Percentiles rank a stretch among this genome's conserved stretches.
Conservation (phyloP, 1,140 invertebrate genomes). For the Artemia franciscana region DNA sequence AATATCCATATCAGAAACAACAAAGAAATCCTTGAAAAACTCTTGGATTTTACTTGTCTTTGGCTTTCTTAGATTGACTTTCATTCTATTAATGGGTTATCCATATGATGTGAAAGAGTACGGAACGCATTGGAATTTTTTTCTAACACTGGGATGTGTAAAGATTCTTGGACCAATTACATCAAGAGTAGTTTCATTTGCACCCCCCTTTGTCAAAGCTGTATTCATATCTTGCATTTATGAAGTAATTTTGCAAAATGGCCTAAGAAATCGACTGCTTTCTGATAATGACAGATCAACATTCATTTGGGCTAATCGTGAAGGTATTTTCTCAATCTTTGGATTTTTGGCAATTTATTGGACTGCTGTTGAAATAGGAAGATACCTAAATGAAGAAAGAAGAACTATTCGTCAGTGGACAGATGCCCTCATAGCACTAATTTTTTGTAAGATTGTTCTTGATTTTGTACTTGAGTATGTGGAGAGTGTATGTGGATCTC, state of each 20-base stretch:
- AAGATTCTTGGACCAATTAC: slow-evolving; percentile 34
- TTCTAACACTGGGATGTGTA: too few relatives aligned
- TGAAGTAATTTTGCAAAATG: slow-evolving; percentile 35
- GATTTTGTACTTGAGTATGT: slow-evolving; percentile 24
- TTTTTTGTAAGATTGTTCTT: slow-evolving; percentile 22
- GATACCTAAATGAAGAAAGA: slow-evolving; percentile 23
- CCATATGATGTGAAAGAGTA: too few relatives aligned
- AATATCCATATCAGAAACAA: too few relatives aligned
- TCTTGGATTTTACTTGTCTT: too few relatives aligned
- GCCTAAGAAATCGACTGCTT: slow-evolving; percentile 46
- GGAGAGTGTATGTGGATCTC: slow-evolving; percentile 28
- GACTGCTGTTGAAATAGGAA: slow-evolving; percentile 38
- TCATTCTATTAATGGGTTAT: too few relatives aligned
- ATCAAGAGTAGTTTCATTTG: slow-evolving; percentile 23
- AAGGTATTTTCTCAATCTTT: slow-evolving; percentile 57
- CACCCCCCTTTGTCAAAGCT: slow-evolving; percentile 24
- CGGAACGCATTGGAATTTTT: too few relatives aligned
- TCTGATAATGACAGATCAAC: slow-evolving; percentile 27
- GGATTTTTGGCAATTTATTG: slow-evolving; percentile 68
- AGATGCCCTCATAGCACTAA: slow-evolving; percentile 17
- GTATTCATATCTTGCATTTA: slow-evolving; percentile 34
- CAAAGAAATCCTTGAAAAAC: too few relatives aligned
- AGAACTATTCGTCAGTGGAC: slow-evolving; percentile 18
- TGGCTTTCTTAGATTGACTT: too few relatives aligned
- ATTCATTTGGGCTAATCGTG: slow-evolving; percentile 58